These are phyloP conservation scores for Neoscelio sp. DNA, from an alignment of 2,888 invertebrate genomes.

Conservation along the genomic window DNA sequence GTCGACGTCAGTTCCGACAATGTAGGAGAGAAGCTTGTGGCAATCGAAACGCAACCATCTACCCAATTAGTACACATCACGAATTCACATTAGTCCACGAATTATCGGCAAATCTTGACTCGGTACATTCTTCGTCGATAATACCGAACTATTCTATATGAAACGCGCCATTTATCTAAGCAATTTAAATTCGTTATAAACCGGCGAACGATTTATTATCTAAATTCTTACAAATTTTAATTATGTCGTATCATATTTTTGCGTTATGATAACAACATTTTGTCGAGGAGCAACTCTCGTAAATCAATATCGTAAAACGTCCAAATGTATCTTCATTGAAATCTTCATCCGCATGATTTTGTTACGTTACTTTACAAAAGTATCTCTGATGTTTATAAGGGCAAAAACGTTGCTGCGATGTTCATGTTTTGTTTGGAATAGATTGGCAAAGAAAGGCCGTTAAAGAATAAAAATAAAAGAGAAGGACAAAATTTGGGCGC, in stretches of 20 bases:
- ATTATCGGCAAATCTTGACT: slow-evolving; percentile 46
- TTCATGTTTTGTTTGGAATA: slow-evolving; percentile 8
- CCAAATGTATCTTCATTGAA: no score
- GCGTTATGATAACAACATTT: no score
- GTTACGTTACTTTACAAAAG: not conserved
- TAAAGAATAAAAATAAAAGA: not conserved
- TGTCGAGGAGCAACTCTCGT: no score
- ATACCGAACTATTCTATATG: slow-evolving; percentile 34
- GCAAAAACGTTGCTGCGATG: not conserved
- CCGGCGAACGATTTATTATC: slow-evolving; percentile 9
- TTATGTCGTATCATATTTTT: no score
- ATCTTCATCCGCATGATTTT: no score
- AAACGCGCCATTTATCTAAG: slow-evolving; percentile 36
- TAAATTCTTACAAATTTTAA: slow-evolving; percentile 5
- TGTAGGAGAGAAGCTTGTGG: slow-evolving; percentile 25
- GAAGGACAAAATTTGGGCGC: not conserved
- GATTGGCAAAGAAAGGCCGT: not conserved
- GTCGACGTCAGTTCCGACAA: slow-evolving; percentile 33
- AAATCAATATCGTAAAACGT: no score
- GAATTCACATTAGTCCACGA: slow-evolving; percentile 51
- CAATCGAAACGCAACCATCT: slow-evolving; percentile 56
- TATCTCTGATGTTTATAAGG: not conserved
- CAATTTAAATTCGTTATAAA: slow-evolving; percentile 15
- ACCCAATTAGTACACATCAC: slow-evolving; percentile 59
- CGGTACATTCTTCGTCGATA: slow-evolving; percentile 46